Percentiles rank a stretch among this genome's conserved stretches.
These are phyloP conservation scores for Cetoscarus ocellatus DNA, from an alignment of 2,797 vertebrate genomes.

Conservation along the genomic window DNA sequence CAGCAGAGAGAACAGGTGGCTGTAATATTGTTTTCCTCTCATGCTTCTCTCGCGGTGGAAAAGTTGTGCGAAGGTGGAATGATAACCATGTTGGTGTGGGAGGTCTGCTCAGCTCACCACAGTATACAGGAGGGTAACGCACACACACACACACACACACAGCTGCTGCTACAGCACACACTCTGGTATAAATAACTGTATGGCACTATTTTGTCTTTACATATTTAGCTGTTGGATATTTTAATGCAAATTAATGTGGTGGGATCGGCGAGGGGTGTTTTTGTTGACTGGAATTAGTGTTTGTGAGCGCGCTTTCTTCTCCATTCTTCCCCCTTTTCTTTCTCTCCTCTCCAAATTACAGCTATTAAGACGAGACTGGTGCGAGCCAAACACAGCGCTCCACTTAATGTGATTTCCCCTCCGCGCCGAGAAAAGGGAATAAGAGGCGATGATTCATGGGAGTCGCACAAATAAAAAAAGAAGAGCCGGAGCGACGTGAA, in stretches of 20 bases:
- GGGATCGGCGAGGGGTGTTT: constrained; percentile 79
- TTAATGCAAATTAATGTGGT: constrained; percentile 82
- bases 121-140: constrained; percentile 48
- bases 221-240: constrained; percentile 84
- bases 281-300: constrained; percentile 86
- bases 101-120: constrained; percentile 60
- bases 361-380: constrained; percentile 84
- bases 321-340: constrained; percentile 78
- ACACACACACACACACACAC: constrained; percentile 45
- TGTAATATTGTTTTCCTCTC: constrained; percentile 10
- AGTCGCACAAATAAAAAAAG: constrained; percentile 52
- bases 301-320: constrained; percentile 80
- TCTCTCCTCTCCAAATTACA: constrained; percentile 86
- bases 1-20: constrained; percentile 27
- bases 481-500: constrained; percentile 72
- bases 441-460: constrained; percentile 82
- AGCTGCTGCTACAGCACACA: constrained; percentile 49
- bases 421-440: constrained; percentile 73
- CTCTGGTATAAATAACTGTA: constrained; percentile 67
- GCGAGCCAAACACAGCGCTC: constrained; percentile 82
- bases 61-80: constrained; percentile 66
- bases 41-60: constrained; percentile 11
- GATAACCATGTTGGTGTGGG: constrained; percentile 69
- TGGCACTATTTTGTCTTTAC: constrained; percentile 77
- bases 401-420: constrained; percentile 86